These are phyloP conservation scores for Leptodactylus fallax DNA, from an alignment of 2,797 vertebrate species.

Conservation along the genomic window DNA sequence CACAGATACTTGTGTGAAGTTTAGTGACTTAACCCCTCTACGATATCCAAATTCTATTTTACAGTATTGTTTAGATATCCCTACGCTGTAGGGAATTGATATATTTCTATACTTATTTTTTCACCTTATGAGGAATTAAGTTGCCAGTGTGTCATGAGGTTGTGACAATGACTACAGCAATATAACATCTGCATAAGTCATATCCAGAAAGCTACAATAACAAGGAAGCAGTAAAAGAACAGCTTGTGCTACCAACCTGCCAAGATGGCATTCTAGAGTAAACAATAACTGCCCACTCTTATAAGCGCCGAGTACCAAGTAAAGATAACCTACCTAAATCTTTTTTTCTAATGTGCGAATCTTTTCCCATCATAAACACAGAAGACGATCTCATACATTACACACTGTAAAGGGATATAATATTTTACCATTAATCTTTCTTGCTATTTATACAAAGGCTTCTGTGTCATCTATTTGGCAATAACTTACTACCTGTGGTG, in stretches of 20 bases:
- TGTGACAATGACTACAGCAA: background rate
- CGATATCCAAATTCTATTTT: background rate
- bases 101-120: background rate
- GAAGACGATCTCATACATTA: background rate
- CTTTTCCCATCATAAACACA: background rate
- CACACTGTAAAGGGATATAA: background rate
- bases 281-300: constrained; percentile 51
- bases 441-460: background rate
- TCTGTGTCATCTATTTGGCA: no score
- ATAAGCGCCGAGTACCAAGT: constrained; percentile 11
- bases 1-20: no score
- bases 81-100: background rate
- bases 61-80: background rate
- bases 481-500: no score
- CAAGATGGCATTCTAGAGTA: constrained; percentile 44
- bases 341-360: background rate
- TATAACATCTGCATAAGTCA: constrained; percentile 27
- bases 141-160: background rate
- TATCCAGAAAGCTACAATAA: constrained; percentile 39
- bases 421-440: background rate
- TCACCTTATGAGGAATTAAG: background rate
- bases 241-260: constrained; percentile 48
- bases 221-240: constrained; percentile 43
- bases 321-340: constrained; percentile 19
- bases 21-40: no score